phyloP scores from a whole-genome alignment of 2,113 vertebrate species.

The Ahaetulla prasina region DNA sequence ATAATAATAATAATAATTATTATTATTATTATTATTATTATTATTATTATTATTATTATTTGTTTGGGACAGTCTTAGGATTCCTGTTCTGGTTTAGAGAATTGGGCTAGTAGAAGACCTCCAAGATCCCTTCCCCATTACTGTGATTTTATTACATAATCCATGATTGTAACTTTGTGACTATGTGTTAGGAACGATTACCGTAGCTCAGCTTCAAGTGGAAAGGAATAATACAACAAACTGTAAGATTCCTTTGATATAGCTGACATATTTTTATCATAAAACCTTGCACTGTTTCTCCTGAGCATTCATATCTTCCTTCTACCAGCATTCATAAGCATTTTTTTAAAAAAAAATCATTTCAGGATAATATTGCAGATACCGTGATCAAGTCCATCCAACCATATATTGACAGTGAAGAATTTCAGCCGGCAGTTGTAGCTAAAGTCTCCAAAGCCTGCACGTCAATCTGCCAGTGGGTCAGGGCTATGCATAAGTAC shows the following conservation, averaged over 20 bases:
- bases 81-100: background rate
- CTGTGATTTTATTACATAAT: background rate
- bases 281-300: too few relatives aligned
- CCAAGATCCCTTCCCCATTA: background rate
- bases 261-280: background rate
- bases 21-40: too few relatives aligned
- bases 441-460: slow-evolving; percentile 90
- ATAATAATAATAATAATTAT: too few relatives aligned
- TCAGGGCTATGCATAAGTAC: slow-evolving; percentile 87
- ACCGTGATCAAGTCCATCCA: slow-evolving; percentile 80
- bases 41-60: too few relatives aligned
- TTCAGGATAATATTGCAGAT: slow-evolving; percentile 87
- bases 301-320: background rate
- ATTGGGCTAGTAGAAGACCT: background rate
- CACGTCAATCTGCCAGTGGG: slow-evolving; percentile 94
- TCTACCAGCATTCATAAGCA: background rate
- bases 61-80: background rate
- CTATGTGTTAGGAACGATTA: background rate
- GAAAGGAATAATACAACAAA: background rate
- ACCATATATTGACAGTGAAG: slow-evolving; percentile 87
- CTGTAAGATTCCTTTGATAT: background rate
- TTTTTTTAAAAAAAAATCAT: background rate
- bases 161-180: background rate
- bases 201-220: background rate
- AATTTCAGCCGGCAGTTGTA: slow-evolving; percentile 86